A percentile compares a stretch with the other conserved stretches of the same genome.
These are phyloP conservation scores for Bruchidius siliquastri DNA, from an alignment of 2,888 invertebrate species.

Conservation along the genomic window DNA sequence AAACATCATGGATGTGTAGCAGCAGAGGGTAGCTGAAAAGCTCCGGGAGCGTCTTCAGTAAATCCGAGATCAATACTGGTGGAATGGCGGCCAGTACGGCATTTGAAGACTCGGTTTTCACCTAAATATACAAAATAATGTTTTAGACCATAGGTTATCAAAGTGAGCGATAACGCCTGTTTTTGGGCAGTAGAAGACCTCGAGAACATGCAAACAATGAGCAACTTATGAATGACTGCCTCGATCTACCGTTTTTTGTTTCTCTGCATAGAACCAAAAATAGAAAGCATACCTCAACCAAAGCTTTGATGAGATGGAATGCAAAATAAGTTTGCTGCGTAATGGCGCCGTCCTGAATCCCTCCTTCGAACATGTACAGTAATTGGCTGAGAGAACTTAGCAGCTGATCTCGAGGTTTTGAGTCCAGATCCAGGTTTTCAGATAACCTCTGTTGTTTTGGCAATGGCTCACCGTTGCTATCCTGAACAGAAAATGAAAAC, in stretches of 20 bases:
- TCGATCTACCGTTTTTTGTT: too few relatives aligned
- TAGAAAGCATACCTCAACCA: conserved; percentile 76
- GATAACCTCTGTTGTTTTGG: conserved; percentile 36
- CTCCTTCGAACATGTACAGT: conserved; percentile 62
- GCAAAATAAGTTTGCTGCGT: conserved; percentile 82
- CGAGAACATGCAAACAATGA: too few relatives aligned
- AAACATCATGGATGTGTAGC: conserved; percentile 74
- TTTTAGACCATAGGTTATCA: too few relatives aligned
- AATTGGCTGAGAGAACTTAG: conserved; percentile 60
- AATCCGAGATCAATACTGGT: conserved; percentile 68
- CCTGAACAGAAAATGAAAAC: not conserved
- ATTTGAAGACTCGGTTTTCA: conserved; percentile 50
- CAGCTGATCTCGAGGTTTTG: conserved; percentile 29
- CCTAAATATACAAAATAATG: not conserved
- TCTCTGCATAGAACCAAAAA: too few relatives aligned
- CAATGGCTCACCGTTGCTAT: conserved; percentile 32
- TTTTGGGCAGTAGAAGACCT: too few relatives aligned
- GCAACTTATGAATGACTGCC: too few relatives aligned
- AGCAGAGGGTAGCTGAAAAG: conserved; percentile 70
- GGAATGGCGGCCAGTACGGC: conserved; percentile 73
- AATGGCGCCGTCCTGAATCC: conserved; percentile 62
- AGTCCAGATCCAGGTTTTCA: conserved; percentile 25
- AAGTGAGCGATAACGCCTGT: too few relatives aligned
- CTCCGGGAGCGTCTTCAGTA: conserved; percentile 75
- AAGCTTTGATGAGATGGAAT: conserved; percentile 67